Percentiles rank a stretch among this genome's conserved stretches.
Conservation (phyloP, 2,113 vertebrate species). For the Phasianus colchicus region DNA sequence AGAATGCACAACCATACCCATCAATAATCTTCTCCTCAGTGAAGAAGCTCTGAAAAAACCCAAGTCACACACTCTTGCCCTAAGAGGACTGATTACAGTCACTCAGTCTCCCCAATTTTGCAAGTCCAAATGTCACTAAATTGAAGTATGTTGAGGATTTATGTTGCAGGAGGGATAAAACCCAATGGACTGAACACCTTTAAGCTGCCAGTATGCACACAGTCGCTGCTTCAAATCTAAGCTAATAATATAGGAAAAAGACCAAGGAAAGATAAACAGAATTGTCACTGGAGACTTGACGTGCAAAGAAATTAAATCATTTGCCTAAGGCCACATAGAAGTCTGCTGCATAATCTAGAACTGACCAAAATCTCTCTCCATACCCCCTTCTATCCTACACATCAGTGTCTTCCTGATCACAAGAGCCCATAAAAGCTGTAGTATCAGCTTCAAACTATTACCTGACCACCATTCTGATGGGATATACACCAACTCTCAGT, state of each 20-base stretch:
- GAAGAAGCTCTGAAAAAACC: not conserved
- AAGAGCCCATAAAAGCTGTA: not conserved
- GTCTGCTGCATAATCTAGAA: not conserved
- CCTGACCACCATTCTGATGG: constrained; percentile 98
- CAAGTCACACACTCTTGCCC: not conserved
- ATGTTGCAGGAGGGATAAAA: not conserved
- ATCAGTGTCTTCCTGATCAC: not conserved
- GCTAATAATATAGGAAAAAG: not conserved
- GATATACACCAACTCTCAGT: constrained; percentile 91
- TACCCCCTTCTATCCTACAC: not conserved
- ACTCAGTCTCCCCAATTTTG: not conserved
- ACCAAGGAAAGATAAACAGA: not conserved
- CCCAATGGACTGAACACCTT: not conserved
- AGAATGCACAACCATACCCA: not conserved
- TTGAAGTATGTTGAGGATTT: not conserved
- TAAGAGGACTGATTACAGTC: not conserved
- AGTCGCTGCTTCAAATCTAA: not conserved
- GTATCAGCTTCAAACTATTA: constrained; percentile 64
- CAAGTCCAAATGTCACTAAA: not conserved
- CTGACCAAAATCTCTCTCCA: not conserved
- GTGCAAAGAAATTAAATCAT: not conserved
- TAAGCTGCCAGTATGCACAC: not conserved
- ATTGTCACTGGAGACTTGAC: not conserved
- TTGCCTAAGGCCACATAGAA: not conserved
- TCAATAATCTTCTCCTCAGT: not conserved